Base-by-base conservation (phyloP, 2,888 invertebrate genomes). In the Lobophora halterata region DNA sequence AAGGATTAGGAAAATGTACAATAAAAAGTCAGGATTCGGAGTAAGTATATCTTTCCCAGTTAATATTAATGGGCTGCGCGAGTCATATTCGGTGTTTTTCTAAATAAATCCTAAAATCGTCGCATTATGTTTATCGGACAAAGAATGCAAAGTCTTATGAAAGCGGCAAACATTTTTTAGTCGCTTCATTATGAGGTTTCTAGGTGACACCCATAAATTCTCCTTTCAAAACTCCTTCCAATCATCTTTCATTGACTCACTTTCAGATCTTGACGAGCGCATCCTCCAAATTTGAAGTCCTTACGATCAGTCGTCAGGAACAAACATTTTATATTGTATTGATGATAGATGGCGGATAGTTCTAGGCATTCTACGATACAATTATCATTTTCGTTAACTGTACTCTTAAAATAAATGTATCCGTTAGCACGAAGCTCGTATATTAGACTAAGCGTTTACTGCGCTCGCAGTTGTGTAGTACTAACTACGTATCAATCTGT, bases 381-480 rank as follows among this genome's bases (percentile, higher is more conserved):
- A n/a, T n/a, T n/a, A n/a, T n/a, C n/a, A n/a, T n/a, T n/a, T n/a
- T 5, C 23, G 3, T 23, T 23, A 17, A 23, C 23, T 23, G 23
- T 17, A 17, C 17, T 3, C 5, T 14, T 28, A 26, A 21, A 29
- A 33, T 33, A 25, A 34, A 13, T 39, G 36, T 26, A 30, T 36
- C 35, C 35, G 44, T 23, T 16, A 25, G 27, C 32, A 42, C 40
- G 37, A 18, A 27, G 20, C 21, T 27, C 31, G 31, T 42, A 35
- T 38, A 40, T 38, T 30, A 29, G 30, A 9, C 35, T 25, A 31
- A 4, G 34, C 36, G 39, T 47, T 45, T 42, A 45, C 39, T 23
- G 41, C 34, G 21, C 38, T 39, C 32, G 21, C 36, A 39, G 36
- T 36, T 23, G 19, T 10, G 16, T 18, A 8, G 5, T 9, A 19